Conservation (phyloP, 2,113 vertebrate genomes). For the Chaetodon auriga region DNA sequence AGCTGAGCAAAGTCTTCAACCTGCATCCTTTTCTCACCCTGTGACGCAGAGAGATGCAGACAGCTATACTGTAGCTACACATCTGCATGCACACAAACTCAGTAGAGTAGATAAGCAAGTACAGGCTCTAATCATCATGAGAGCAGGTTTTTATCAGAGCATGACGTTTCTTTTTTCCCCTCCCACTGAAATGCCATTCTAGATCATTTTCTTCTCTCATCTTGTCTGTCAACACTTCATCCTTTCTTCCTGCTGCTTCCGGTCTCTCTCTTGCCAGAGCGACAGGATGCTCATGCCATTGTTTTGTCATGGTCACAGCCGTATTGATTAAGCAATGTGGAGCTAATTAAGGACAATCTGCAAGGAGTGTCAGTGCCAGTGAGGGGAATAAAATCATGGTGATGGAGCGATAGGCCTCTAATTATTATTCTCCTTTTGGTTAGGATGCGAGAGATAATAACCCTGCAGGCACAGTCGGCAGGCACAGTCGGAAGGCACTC, state of each 20-base stretch:
- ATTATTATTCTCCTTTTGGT: conserved; percentile 78
- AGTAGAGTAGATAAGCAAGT: conserved; percentile 41
- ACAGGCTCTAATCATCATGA: conserved; percentile 46
- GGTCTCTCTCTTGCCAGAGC: conserved; percentile 34
- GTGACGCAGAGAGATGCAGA: conserved; percentile 16
- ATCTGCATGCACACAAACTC: conserved; percentile 19
- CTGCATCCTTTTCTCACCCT: conserved; percentile 3
- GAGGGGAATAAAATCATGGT: conserved; percentile 70
- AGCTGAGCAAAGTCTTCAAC: conserved; percentile 13
- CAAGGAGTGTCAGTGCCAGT: conserved; percentile 67
- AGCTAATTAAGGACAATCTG: conserved; percentile 82
- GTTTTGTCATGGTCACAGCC: conserved; percentile 67
- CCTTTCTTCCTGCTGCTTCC: conserved; percentile 54
- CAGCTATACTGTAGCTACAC: conserved; percentile 20
- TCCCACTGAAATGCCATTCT: conserved; percentile 66
- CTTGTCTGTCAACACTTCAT: conserved; percentile 58
- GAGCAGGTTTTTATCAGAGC: conserved; percentile 61
- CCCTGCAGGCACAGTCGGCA: conserved; percentile 62
- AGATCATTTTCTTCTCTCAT: conserved; percentile 63
- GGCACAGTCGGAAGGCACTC: conserved; percentile 36
- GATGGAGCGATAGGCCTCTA: conserved; percentile 68
- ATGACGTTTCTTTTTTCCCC: conserved; percentile 26
- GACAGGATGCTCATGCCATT: conserved; percentile 65
- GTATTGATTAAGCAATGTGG: conserved; percentile 77
- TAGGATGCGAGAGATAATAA: conserved; percentile 74